phyloP scores from a whole-genome alignment of 2,113 vertebrate genomes.

The Emydocephalus ijimae region DNA sequence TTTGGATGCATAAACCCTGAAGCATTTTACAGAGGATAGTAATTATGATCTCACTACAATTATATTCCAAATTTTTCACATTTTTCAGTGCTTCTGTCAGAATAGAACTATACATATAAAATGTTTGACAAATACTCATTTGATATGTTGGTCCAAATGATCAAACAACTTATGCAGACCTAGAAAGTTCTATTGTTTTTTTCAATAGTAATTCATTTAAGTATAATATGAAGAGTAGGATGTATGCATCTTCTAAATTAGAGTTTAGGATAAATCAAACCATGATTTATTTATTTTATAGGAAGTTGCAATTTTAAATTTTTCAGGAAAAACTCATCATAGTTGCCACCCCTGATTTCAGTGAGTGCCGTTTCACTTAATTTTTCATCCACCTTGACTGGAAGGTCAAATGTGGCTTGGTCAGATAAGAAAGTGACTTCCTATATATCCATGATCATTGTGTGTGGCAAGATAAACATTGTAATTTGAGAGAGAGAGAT shows the following conservation, averaged over 20 bases:
- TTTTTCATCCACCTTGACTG: constrained; percentile 46
- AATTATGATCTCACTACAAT: constrained; percentile 4
- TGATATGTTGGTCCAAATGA: not conserved
- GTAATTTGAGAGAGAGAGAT: constrained; percentile 33
- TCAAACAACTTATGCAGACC: constrained; percentile 8
- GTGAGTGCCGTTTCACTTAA: constrained; percentile 7
- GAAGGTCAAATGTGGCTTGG: constrained; percentile 57
- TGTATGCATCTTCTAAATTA: constrained; percentile 35
- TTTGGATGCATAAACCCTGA: not conserved
- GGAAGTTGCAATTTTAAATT: not conserved
- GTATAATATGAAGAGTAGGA: constrained; percentile 25
- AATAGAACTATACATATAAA: not conserved
- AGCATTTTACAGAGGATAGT: not conserved
- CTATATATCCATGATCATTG: constrained; percentile 24
- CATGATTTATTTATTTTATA: constrained; percentile 35
- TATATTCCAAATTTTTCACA: constrained; percentile 15
- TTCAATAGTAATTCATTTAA: rapidly evolving
- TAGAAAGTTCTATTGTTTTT: constrained; percentile 11
- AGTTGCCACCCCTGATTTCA: constrained; percentile 35
- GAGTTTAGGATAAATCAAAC: constrained; percentile 32
- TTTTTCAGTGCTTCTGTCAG: not conserved
- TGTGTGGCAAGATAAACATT: not conserved
- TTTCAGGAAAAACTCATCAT: constrained; percentile 7
- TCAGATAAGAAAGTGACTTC: constrained; percentile 42
- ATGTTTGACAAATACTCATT: not conserved